Evolutionary conservation across 35 echinoderm and acorn worm genomes (phyloP), one percentile per base, ranked within the genome.

Genomic region (Holothuria glaberrima): DNA sequence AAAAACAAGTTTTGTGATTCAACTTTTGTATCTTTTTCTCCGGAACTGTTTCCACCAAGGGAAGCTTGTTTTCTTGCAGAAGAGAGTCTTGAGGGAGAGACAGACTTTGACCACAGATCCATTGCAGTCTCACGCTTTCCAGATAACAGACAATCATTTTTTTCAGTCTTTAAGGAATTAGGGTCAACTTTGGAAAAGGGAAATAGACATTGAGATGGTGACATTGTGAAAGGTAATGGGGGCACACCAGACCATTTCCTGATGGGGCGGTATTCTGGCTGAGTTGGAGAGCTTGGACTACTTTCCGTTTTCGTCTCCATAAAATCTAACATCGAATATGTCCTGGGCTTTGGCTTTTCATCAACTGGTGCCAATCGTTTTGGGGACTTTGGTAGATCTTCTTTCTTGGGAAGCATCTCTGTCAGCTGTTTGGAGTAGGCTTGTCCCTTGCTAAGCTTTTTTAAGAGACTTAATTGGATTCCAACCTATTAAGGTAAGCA

Each of bases 401-500:
- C 80, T 17, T 84, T 84, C 21, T 61, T 84, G 4, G 52, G 80
- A 13, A 84, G 80, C 80, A 84, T 59, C 31, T 84, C 80, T 20
- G 29, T 84, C 56, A 84, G 52, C 0, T 56, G 25, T 33, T 61
- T 84, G 14, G 58, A 61, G 22, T 28, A 30, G 16, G 22, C 29
- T 13, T 48, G 52, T 5, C 25, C 21, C 30, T 56, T 61, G 56
- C 57, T 84, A 6, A 30, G 57, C 57, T 60, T 60, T 21, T 84
- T 84, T 10, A 84, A 29, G 3, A 32, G 52, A 32, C 54, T 84
- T 25, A 84, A 58, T 61, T 84, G 80, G 32, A 84, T 84, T 18
- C 80, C 80, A 63, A 84, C 80, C 80, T 84, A 7, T 17, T 12
- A 19, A 27, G 17, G 16, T 14, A 14, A 5, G 50, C 9, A 17